Evolutionary conservation across 2,113 vertebrate genomes (phyloP), one percentile per base, ranked within the genome.

Genomic region (Otus sunia): DNA sequence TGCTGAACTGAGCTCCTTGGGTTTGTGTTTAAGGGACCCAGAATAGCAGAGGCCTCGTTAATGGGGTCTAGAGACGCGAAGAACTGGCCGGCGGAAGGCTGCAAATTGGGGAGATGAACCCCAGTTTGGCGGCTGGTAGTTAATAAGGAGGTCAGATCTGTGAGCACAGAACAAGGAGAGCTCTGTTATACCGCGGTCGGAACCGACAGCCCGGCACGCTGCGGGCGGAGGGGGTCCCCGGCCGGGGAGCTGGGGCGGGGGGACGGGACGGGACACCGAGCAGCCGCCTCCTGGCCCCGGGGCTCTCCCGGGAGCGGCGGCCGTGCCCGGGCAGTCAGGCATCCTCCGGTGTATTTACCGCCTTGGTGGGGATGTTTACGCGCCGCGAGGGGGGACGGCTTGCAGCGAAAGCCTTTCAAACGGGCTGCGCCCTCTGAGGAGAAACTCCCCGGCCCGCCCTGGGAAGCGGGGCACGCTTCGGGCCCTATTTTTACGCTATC

Each of bases 141-240:
- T 98, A 99, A 97, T 98, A 99, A 98, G 95, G 99, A 99, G 8
- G 99, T 99, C 98, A 99, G 99, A 99, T 99, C 99, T 99, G 99
- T 90, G 96, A 97, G 94, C 66, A 91, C 69, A 97, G 94, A 92
- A 97, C 81, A 98, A 97, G 95, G 94, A 98, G 80, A 97, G 95
- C 91, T 95, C 63, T 63, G 97, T 98, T 98, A 98, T 1, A 88
- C 56, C 69, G 78, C 41, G 36, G 45, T 60, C 75, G 49, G 92
- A 92, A 91, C 59, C 49, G 86, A 82, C 67, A 86, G 17, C 25
- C 52, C 62, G 58, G 30, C 11, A 67, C 60, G 73, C 26, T 50
- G 32, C 63, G 49, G 74, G 36, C 7, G 26, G 34, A 17, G 17
- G 79, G 26, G 17, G 8, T 45, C 64, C 36, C 73, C 29, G 45